Evolutionary conservation across 2,797 vertebrate genomes (phyloP).

Genomic region (Enteromius paludinosus): DNA sequence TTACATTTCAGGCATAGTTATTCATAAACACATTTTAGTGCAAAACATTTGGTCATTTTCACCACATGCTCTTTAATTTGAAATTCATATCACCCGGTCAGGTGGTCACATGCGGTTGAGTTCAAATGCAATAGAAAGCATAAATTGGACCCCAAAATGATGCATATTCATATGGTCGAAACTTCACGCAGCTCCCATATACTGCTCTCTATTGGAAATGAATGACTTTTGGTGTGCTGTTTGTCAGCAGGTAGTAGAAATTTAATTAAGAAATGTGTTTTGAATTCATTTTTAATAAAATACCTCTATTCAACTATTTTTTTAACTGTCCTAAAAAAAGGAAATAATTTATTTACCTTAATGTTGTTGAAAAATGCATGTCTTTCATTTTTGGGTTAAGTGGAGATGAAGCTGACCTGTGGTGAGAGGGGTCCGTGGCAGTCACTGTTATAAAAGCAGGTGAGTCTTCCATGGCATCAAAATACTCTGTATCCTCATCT

Average conservation of each 20-base stretch:
- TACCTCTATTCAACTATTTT: neutral
- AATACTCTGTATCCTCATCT: constrained; percentile 99
- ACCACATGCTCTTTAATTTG: neutral
- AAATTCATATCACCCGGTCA: neutral
- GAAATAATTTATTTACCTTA: neutral
- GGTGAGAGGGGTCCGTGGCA: constrained; percentile 86
- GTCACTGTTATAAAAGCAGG: constrained; percentile 97
- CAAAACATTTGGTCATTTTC: neutral
- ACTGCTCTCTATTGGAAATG: neutral
- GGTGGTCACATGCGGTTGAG: neutral
- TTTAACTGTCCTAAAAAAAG: neutral
- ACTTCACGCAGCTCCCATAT: neutral
- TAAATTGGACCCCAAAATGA: neutral
- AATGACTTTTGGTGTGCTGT: neutral
- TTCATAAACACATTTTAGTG: neutral
- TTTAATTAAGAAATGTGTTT: neutral
- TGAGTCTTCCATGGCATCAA: constrained; percentile 98
- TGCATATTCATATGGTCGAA: neutral
- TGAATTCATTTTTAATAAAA: neutral
- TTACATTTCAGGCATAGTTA: neutral
- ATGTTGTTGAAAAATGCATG: neutral
- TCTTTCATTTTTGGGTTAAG: neutral
- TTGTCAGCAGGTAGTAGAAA: neutral
- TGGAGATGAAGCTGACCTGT: constrained; percentile 80
- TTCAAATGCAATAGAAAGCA: neutral